Conservation (phyloP, 2,888 invertebrate genomes). For the Vandiemenella viatica region DNA sequence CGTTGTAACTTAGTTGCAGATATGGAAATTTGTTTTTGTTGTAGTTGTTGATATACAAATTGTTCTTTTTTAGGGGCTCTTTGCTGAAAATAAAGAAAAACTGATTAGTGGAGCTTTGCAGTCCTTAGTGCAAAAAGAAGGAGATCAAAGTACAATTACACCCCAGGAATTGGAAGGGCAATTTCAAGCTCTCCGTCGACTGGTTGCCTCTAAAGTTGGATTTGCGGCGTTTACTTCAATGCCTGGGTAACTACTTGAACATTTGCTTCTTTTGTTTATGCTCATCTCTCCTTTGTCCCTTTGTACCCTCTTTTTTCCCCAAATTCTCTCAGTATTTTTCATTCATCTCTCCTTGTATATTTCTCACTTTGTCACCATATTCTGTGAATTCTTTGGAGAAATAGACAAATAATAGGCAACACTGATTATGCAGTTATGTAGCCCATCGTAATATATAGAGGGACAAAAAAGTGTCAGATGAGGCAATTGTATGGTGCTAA, state of each 20-base stretch:
- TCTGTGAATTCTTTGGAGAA: neutral
- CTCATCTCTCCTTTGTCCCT: too few species aligned
- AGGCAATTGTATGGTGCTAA: too few species aligned
- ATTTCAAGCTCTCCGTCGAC: conserved; percentile 81
- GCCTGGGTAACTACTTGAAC: conserved; percentile 50
- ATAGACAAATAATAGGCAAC: too few species aligned
- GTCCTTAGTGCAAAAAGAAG: conserved; percentile 60
- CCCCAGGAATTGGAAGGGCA: conserved; percentile 71
- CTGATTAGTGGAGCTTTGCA: conserved; percentile 82
- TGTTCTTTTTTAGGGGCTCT: conserved; percentile 63
- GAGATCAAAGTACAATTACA: conserved; percentile 42
- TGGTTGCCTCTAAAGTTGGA: conserved; percentile 95
- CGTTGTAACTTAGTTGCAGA: too few species aligned
- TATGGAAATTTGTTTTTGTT: too few species aligned
- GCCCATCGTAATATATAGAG: too few species aligned
- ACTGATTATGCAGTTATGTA: too few species aligned
- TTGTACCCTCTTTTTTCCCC: neutral
- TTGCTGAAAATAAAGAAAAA: conserved; percentile 96
- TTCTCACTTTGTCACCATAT: too few species aligned
- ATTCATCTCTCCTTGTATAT: too few species aligned
- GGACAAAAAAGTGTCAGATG: too few species aligned
- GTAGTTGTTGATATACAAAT: neutral
- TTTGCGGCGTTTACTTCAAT: conserved; percentile 89
- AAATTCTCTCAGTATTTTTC: neutral
- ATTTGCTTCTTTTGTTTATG: conserved; percentile 1